Base-by-base conservation (phyloP, 2,797 vertebrate genomes). In the Aselliscus stoliczkanus region DNA sequence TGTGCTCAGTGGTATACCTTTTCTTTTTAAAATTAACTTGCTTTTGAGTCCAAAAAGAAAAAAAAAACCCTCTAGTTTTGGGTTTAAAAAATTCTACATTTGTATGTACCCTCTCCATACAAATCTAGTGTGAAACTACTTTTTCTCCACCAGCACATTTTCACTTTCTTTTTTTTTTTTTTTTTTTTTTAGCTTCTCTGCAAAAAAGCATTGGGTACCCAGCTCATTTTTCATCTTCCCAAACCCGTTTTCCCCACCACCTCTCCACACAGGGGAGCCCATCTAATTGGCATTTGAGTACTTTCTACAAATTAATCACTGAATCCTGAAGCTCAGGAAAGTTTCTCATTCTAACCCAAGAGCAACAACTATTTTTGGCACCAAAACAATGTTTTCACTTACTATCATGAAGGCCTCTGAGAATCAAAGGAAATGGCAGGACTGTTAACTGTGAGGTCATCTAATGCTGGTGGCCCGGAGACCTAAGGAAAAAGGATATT, bases 281-380 rank as follows among this genome's bases (percentile, higher is more conserved):
- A 52, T 72, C 54, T 90, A 76, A 88, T 31, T 89, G 90, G 72
- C 39, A 67, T 17, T 86, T 4, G 1, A 69, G 75, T 84, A 52
- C 37, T 83, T 97, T 94, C 94, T 89, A 69, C 50, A 88, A 82
- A 89, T 94, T 86, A 93, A 84, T 90, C 83, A 81, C 83, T 42
- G 69, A 92, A 92, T 88, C 44, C 44, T 84, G 27, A 94, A 91
- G 75, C 92, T 96, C 82, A 95, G 96, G 87, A 90, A 93, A 56
- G 27, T n/a, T 93, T 82, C 76, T 90, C 88, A 34, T 62, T 47
- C 73, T 64, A 91, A 95, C n/a, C 90, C 56, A n/a, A 96, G 54
- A 92, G 76, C 52, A 96, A 75, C 85, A 94, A 75, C 86, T 67
- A 62, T 90, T 93, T 95, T 79, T 94, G 86, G 87, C 83, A 86